A percentile compares a stretch with the other conserved stretches of the same genome.
phyloP scores from a whole-genome alignment of 2,888 invertebrate genomes.

The Lymantria dispar region DNA sequence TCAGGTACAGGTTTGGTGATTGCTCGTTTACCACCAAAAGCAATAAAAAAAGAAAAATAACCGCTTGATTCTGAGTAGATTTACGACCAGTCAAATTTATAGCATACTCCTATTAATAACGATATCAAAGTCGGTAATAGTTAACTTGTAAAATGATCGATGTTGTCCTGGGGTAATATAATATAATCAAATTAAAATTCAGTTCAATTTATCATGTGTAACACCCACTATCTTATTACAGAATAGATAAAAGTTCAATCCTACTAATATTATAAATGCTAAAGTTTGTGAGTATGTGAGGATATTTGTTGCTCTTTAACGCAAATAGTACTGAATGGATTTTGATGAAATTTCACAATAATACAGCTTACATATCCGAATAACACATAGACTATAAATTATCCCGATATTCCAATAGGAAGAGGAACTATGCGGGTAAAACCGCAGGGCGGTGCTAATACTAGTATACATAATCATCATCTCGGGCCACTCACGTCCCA shows the following conservation, averaged over 20 bases:
- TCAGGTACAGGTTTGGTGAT: too few relatives aligned
- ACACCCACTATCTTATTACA: not conserved
- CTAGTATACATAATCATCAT: conserved; percentile 4
- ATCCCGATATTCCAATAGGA: too few relatives aligned
- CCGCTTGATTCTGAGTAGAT: conserved; percentile 31
- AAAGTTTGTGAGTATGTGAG: too few relatives aligned
- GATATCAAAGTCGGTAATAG: conserved; percentile 54
- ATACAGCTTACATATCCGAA: too few relatives aligned
- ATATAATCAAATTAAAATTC: conserved; percentile 37
- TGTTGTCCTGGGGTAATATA: conserved; percentile 45
- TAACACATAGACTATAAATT: too few relatives aligned
- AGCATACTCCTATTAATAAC: conserved; percentile 49
- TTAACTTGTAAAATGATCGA: conserved; percentile 57
- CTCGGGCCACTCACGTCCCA: conserved; percentile 28
- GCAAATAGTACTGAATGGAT: conserved; percentile 6
- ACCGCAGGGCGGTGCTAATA: too few relatives aligned
- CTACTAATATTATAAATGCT: conserved; percentile 1
- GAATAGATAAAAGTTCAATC: not conserved
- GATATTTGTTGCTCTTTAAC: not conserved
- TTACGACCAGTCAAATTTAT: conserved; percentile 49
- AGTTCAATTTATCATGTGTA: conserved; percentile 1
- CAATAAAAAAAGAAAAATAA: too few relatives aligned
- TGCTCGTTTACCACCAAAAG: too few relatives aligned
- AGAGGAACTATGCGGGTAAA: too few relatives aligned
- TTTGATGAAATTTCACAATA: too few relatives aligned